A percentile compares a stretch with the other conserved stretches of the same genome.
Conservation (phyloP, 2,113 vertebrate species). For the Pholis gunnellus region DNA sequence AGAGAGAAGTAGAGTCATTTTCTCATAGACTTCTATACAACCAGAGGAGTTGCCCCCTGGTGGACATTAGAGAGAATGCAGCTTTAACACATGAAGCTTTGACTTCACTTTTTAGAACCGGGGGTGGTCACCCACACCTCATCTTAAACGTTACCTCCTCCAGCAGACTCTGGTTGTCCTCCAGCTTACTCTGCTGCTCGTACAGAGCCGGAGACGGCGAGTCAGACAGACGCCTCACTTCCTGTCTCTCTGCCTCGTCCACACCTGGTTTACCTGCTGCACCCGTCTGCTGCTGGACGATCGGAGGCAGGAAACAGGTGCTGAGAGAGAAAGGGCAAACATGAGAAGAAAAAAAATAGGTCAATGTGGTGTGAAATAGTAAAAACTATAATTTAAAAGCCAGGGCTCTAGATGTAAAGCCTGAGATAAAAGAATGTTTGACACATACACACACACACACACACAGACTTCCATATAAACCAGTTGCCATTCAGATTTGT, state of each 20-base stretch:
- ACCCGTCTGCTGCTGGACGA: constrained; percentile 34
- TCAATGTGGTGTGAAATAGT: too few relatives aligned
- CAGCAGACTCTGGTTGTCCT: constrained; percentile 66
- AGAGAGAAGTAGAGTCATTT: too few relatives aligned
- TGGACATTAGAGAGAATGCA: too few relatives aligned
- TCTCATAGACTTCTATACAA: too few relatives aligned
- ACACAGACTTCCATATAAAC: constrained; percentile 15
- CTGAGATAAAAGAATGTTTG: too few relatives aligned
- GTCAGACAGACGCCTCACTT: constrained; percentile 18
- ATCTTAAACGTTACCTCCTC: constrained; percentile 69
- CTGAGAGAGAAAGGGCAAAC: constrained; percentile 29
- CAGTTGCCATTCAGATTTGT: constrained; percentile 57
- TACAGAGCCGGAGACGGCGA: not conserved
- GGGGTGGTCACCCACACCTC: too few relatives aligned
- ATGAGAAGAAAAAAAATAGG: too few relatives aligned
- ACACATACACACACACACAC: constrained; percentile 23
- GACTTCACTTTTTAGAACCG: too few relatives aligned
- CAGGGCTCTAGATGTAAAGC: too few relatives aligned
- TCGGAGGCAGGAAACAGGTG: constrained; percentile 44
- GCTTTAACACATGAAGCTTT: too few relatives aligned
- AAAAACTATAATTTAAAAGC: too few relatives aligned
- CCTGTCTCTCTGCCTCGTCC: not conserved
- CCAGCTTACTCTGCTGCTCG: constrained; percentile 52
- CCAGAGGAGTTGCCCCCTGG: too few relatives aligned
- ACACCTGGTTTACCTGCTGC: constrained; percentile 2